These are phyloP conservation scores for Toxotes chatareus DNA, from an alignment of 2,113 vertebrate species.

Conservation along the genomic window DNA sequence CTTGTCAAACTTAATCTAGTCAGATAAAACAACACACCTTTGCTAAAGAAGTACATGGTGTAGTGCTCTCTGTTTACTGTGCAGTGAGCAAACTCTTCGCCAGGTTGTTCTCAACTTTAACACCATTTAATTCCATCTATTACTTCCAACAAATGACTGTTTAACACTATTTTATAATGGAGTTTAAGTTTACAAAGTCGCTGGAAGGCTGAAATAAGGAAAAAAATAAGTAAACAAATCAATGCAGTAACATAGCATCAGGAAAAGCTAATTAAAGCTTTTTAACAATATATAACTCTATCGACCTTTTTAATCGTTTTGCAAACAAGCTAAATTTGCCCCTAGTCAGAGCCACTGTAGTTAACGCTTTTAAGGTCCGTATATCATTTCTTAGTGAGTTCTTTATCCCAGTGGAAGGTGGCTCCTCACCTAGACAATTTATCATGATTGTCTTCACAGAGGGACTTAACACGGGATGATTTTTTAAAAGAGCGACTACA, in stretches of 20 bases:
- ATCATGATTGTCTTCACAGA: not conserved
- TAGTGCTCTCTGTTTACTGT: constrained; percentile 30
- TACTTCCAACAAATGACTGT: constrained; percentile 19
- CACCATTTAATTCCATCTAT: constrained; percentile 10
- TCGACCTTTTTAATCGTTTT: not conserved
- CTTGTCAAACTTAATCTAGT: constrained; percentile 69
- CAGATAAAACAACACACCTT: constrained; percentile 55
- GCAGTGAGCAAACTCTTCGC: constrained; percentile 7
- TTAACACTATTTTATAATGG: not conserved
- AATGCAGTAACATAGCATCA: not conserved
- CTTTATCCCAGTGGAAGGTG: constrained; percentile 1
- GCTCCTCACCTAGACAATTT: not conserved
- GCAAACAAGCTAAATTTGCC: not conserved
- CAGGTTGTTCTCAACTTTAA: constrained; percentile 26
- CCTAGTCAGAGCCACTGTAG: not conserved
- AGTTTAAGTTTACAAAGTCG: constrained; percentile 20
- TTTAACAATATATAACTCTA: not conserved
- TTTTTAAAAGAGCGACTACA: not conserved
- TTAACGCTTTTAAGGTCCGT: constrained; percentile 5
- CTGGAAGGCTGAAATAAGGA: not conserved
- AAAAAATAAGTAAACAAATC: not conserved
- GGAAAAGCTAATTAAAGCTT: not conserved
- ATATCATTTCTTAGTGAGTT: not conserved
- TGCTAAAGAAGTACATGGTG: constrained; percentile 15
- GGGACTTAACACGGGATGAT: not conserved